These are phyloP conservation scores for Ctenochaetus hawaiiensis DNA, from an alignment of 2,797 vertebrate genomes.

Conservation along the genomic window DNA sequence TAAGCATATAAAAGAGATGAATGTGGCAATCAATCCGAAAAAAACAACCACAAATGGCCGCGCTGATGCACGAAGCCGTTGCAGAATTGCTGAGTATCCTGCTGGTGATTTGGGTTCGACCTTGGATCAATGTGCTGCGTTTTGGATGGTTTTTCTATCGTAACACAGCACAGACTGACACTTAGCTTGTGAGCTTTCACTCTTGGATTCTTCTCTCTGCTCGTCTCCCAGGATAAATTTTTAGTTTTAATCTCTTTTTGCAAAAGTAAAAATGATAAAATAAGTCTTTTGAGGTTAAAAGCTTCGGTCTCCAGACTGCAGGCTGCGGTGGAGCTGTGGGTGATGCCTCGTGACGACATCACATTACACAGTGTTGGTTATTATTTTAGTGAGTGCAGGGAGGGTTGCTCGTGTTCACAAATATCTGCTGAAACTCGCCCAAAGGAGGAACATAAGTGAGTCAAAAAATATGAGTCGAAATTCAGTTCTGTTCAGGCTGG, in stretches of 20 bases:
- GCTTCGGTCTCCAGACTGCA: background rate
- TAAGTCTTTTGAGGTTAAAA: constrained; percentile 1
- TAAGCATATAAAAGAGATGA: constrained; percentile 32
- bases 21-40: constrained; percentile 42
- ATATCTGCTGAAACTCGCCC: constrained; percentile 14
- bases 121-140: background rate
- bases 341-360: constrained; percentile 17
- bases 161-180: background rate
- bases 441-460: background rate
- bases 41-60: constrained; percentile 6
- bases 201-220: constrained; percentile 8
- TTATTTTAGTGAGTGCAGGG: background rate
- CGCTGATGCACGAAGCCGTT: constrained; percentile 5
- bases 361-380: background rate
- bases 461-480: constrained; percentile 3
- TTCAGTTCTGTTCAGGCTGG: constrained; percentile 1
- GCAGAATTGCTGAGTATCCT: constrained; percentile 10
- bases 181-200: background rate
- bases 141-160: constrained; percentile 20
- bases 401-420: constrained; percentile 34
- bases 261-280: background rate
- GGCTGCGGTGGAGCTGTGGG: constrained; percentile 1
- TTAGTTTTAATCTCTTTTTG: background rate
- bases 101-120: constrained; percentile 33
- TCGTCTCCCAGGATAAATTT: background rate